Conservation (phyloP, 2,888 invertebrate species). For the Erebia ligea region DNA sequence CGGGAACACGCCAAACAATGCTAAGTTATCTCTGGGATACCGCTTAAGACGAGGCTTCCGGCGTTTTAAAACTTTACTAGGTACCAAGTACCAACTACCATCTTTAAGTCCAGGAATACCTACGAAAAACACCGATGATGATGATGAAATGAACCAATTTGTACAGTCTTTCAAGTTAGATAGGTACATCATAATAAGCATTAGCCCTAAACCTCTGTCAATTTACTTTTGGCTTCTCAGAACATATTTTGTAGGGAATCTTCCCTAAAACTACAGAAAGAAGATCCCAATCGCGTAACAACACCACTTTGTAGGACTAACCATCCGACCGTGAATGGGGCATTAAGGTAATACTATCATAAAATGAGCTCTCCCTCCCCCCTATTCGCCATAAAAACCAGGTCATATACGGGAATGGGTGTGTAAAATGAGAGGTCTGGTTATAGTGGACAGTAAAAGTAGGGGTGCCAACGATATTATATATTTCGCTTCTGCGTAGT, state of each 20-base stretch:
- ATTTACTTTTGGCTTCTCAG: background rate
- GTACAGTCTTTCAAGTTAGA: too few relatives aligned
- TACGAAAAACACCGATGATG: too few relatives aligned
- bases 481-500: too few relatives aligned
- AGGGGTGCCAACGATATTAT: too few relatives aligned
- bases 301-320: conserved; percentile 15
- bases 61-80: conserved; percentile 45
- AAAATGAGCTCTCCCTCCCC: conserved; percentile 59
- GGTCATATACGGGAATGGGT: conserved; percentile 68
- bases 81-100: too few relatives aligned
- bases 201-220: background rate
- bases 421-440: conserved; percentile 63
- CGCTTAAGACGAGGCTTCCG: conserved; percentile 75
- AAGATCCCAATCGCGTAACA: conserved; percentile 12
- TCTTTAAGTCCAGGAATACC: too few relatives aligned
- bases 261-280: conserved; percentile 1
- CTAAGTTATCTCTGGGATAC: too few relatives aligned
- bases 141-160: too few relatives aligned
- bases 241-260: background rate
- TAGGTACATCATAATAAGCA: too few relatives aligned
- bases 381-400: conserved; percentile 66
- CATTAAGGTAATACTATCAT: conserved; percentile 71
- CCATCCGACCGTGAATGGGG: conserved; percentile 34
- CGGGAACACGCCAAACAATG: too few relatives aligned
- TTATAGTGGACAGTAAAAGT: conserved; percentile 65